A percentile compares a stretch with the other conserved stretches of the same genome.
Evolutionary conservation across 2,113 vertebrate species (phyloP).

Genomic region (Abramis brama): DNA sequence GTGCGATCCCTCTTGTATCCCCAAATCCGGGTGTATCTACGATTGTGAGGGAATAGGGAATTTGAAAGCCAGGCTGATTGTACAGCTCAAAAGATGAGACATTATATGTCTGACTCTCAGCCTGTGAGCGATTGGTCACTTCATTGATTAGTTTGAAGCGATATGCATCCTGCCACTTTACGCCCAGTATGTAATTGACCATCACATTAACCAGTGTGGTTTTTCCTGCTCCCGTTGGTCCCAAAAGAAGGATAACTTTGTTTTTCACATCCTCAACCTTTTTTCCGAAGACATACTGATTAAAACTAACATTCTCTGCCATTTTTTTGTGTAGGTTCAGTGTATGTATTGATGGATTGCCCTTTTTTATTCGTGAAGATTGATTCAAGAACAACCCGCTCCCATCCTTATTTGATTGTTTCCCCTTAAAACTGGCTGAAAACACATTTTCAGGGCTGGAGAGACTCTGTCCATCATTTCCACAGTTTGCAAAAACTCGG

Average conservation of each 20-base stretch:
- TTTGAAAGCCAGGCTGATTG: conserved; percentile 46
- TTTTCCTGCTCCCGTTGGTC: conserved; percentile 57
- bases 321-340: conserved; percentile 7
- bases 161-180: conserved; percentile 50
- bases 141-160: conserved; percentile 58
- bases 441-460: conserved; percentile 41
- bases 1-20: conserved; percentile 56
- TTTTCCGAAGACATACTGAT: conserved; percentile 45
- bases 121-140: conserved; percentile 59
- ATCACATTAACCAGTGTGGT: conserved; percentile 58
- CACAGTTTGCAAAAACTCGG: conserved; percentile 50
- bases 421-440: conserved; percentile 5
- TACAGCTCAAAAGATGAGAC: conserved; percentile 59
- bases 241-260: conserved; percentile 55
- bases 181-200: conserved; percentile 54
- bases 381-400: conserved; percentile 39
- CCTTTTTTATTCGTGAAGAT: conserved; percentile 30
- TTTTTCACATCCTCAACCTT: conserved; percentile 49
- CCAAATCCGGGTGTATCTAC: conserved; percentile 67
- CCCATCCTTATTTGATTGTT: background rate
- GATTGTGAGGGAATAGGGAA: conserved; percentile 63
- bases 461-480: conserved; percentile 41
- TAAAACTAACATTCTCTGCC: background rate
- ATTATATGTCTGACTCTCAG: conserved; percentile 60
- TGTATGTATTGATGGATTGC: conserved; percentile 36